Evolutionary conservation across 2,113 vertebrate genomes (phyloP), one percentile per base, ranked within the genome.

Genomic region (Emydura subglobosa): DNA sequence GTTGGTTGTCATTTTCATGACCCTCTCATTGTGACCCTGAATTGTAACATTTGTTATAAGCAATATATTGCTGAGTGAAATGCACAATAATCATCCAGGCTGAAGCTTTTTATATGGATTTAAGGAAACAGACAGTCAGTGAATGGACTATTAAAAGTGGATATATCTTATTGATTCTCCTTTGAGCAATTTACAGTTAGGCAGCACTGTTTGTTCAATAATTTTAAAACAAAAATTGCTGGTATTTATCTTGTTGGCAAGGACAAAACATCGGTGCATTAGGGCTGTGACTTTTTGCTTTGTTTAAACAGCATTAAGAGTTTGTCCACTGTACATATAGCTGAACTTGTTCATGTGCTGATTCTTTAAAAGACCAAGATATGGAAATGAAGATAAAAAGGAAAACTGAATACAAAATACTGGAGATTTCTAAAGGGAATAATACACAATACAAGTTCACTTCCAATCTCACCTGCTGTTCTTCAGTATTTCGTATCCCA

Each of bases 51-150:
- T 53, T 83, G 16, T 92, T 96, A 79, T 31, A 94, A 5, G 34
- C 85, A 85, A 53, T 79, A 86, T 34, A 79, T 12, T 90, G 51
- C 55, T 82, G 96, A 85, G 80, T 49, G 53, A 97, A 96, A 96
- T 92, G 88, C 95, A 79, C 96, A 93, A 82, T 91, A 79, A 86
- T 86, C 83, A 90, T 44, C 88, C 90, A 87, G 94, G 92, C 5
- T 29, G 57, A 95, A 95, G 94, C 44, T 85, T 94, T 10, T 90
- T 39, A 83, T 81, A 96, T 83, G 92, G 96, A 92, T 95, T 39
- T 83, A 17, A 2, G 42, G 24, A 68, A 57, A 89, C 83, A 57
- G 84, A 44, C 72, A 31, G 51, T 44, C 72, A n/a, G 54, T 53
- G 57, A 90, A 95, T 34, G 81, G 87, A 54, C 86, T 94, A 55